These are phyloP conservation scores for Cosmia pyralina DNA, from an alignment of 2,888 invertebrate genomes.

Conservation along the genomic window DNA sequence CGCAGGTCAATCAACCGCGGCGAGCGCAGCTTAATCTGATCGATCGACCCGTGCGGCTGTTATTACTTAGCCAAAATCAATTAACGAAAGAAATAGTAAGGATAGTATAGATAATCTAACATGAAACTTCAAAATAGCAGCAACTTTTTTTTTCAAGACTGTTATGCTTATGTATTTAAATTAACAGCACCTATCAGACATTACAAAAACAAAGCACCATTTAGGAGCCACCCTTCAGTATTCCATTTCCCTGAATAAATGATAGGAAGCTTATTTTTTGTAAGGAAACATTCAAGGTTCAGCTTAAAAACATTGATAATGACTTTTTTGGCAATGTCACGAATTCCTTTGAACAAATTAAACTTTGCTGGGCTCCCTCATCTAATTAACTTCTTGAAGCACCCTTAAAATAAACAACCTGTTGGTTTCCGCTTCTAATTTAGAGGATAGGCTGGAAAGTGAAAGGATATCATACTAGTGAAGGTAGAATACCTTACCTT, in stretches of 20 bases:
- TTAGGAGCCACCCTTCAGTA: slow-evolving; percentile 21
- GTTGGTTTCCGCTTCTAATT: slow-evolving; percentile 63
- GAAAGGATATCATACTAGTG: slow-evolving; percentile 41
- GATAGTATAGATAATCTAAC: not conserved
- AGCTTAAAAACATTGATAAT: slow-evolving; percentile 65
- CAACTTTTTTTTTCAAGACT: too few relatives aligned
- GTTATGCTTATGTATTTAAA: not conserved
- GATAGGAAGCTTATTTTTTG: slow-evolving; percentile 50
- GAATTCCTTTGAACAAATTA: slow-evolving; percentile 70
- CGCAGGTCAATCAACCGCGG: too few relatives aligned
- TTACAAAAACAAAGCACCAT: slow-evolving; percentile 18
- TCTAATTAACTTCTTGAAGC: slow-evolving; percentile 72
- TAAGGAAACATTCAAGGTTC: slow-evolving; percentile 50
- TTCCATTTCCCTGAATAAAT: slow-evolving; percentile 42
- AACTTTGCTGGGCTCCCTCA: slow-evolving; percentile 69
- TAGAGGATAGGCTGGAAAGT: slow-evolving; percentile 47
- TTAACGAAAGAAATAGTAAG: too few relatives aligned
- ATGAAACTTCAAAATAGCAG: not conserved
- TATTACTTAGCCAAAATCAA: too few relatives aligned
- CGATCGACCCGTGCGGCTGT: too few relatives aligned
- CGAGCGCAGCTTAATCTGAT: too few relatives aligned
- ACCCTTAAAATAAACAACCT: slow-evolving; percentile 69
- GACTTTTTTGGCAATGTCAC: slow-evolving; percentile 70
- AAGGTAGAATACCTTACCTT: not conserved
- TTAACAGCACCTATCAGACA: not conserved